Evolutionary conservation across 2,113 vertebrate species (phyloP), one percentile per base, ranked within the genome.

Genomic region (Poecile atricapillus): DNA sequence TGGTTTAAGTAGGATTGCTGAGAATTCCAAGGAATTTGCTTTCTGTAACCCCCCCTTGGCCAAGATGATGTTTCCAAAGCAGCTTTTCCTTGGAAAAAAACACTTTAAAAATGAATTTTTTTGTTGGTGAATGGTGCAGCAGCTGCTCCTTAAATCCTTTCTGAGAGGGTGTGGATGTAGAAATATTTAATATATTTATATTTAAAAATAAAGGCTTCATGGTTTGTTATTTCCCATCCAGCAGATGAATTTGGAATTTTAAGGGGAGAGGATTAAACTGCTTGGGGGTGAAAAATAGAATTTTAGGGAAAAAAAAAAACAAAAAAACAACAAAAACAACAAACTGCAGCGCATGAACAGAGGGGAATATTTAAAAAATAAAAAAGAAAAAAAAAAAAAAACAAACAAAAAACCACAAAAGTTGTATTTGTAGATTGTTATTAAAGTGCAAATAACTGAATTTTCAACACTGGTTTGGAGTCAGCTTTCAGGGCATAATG

Each of bases 401-500:
- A 97, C 25, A 16, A 23, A 33, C 3, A 39, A 7, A 39, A 39
- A 39, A 39, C 11, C 16, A 9, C 5, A 15, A 27, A 62, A 97
- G 94, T 96, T 98, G 98, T 98, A 75, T 98, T 97, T 98, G 92
- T 98, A 98, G 97, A 95, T 95, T 83, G 98, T 98, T 97, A 96
- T 98, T 93, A 98, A 98, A 98, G 79, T 98, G 98, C 95, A 97
- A 99, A 99, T 99, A 99, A 99, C 98, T 96, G 98, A 98, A 98
- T 98, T 98, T 98, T 99, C 98, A 97, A 98, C 98, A 97, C 97
- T 98, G 98, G 98, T 99, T 98, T 98, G 98, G 99, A 99, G 98
- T 99, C 98, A 99, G 99, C 98, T 99, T 99, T 98, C 99, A 99
- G 98, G 98, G 98, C 98, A 98, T 98, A 99, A 99, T 98, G 98